phyloP scores from a whole-genome alignment of 2,113 vertebrate genomes.

The Edolisoma coerulescens region DNA sequence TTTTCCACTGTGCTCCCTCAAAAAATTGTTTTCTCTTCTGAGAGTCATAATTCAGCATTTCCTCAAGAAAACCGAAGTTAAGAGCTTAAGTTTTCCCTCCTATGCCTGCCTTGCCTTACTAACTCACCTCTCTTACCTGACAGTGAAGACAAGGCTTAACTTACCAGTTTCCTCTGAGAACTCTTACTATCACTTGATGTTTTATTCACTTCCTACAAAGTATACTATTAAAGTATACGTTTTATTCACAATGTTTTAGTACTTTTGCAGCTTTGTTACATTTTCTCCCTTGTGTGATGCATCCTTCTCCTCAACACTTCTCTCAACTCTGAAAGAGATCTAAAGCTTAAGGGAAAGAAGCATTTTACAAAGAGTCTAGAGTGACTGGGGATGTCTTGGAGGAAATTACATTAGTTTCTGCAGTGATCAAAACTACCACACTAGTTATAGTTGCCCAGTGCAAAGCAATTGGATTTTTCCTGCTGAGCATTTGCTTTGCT shows the following conservation, averaged over 20 bases:
- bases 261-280: not conserved
- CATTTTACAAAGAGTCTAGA: not conserved
- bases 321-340: not conserved
- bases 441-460: not conserved
- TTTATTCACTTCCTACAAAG: not conserved
- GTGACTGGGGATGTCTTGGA: not conserved
- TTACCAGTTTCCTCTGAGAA: not conserved
- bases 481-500: not conserved
- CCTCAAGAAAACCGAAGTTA: not conserved
- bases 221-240: not conserved
- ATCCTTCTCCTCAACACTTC: not conserved
- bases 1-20: not conserved
- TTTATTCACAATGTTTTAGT: not conserved
- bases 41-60: not conserved
- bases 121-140: not conserved
- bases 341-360: not conserved
- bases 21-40: not conserved
- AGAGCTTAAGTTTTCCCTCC: not conserved
- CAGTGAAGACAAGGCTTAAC: not conserved
- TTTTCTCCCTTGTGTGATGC: not conserved
- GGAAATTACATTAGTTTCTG: not conserved
- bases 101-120: not conserved
- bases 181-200: not conserved
- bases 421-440: not conserved
- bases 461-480: not conserved